These are phyloP conservation scores for Acanthornis magna DNA, from an alignment of 2,797 vertebrate species.

Conservation along the genomic window DNA sequence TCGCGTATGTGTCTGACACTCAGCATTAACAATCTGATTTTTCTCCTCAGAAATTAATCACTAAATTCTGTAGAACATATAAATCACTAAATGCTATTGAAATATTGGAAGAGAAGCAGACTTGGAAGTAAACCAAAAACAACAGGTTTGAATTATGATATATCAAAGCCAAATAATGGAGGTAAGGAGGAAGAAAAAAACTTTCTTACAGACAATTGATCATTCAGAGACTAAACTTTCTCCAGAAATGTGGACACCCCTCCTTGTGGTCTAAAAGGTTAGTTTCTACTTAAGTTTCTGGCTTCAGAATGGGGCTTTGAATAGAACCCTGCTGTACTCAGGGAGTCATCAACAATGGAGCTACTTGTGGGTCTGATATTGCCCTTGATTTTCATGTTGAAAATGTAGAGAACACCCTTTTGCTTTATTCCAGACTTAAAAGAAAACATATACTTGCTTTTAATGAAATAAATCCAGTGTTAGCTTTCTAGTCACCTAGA, in stretches of 20 bases:
- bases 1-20: neutral
- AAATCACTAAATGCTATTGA: neutral
- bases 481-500: neutral
- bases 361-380: neutral
- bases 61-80: neutral
- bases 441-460: neutral
- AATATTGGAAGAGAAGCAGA: neutral
- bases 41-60: neutral
- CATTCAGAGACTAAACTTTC: neutral
- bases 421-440: neutral
- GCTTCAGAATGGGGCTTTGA: rapidly evolving
- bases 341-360: neutral
- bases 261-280: neutral
- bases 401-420: neutral
- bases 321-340: neutral
- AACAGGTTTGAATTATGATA: neutral
- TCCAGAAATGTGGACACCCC: neutral
- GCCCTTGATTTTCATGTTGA: neutral
- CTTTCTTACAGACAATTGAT: neutral
- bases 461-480: neutral
- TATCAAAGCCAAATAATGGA: neutral
- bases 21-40: neutral
- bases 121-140: neutral
- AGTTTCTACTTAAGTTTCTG: neutral
- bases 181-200: neutral